phyloP scores from a whole-genome alignment of 2,888 invertebrate species.

The Hirtodrosophila confusa region DNA sequence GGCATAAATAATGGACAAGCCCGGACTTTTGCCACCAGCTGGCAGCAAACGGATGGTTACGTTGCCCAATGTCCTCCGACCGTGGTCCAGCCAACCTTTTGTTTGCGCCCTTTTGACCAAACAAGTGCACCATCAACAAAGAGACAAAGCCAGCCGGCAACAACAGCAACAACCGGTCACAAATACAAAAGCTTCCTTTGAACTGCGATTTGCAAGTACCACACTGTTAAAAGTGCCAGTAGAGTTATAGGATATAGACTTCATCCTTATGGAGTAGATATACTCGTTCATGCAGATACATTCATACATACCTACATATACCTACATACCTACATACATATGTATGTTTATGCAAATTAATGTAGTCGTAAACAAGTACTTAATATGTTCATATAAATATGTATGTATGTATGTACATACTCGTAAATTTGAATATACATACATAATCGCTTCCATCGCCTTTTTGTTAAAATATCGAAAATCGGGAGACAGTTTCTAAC shows the following conservation, averaged over 20 bases:
- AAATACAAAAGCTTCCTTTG: conserved; percentile 64
- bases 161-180: conserved; percentile 26
- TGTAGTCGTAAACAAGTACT: conserved; percentile 6
- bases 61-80: conserved; percentile 7
- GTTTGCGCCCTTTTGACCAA: conserved; percentile 71
- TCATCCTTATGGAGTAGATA: too few relatives aligned
- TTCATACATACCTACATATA: too few relatives aligned
- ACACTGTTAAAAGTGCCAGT: conserved; percentile 7
- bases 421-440: too few relatives aligned
- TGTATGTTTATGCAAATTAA: conserved; percentile 11
- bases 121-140: conserved; percentile 66
- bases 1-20: conserved; percentile 63
- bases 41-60: conserved; percentile 2
- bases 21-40: conserved; percentile 30
- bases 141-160: conserved; percentile 57
- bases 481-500: too few relatives aligned
- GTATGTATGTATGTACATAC: neutral
- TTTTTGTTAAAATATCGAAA: too few relatives aligned
- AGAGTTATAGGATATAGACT: neutral
- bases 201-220: conserved; percentile 57
- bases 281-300: neutral
- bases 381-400: neutral
- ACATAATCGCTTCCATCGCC: too few relatives aligned
- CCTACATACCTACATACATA: neutral
- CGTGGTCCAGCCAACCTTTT: conserved; percentile 57